Evolutionary conservation across 2,113 vertebrate genomes (phyloP), one percentile per base, ranked within the genome.

Genomic region (Mus musculus): DNA sequence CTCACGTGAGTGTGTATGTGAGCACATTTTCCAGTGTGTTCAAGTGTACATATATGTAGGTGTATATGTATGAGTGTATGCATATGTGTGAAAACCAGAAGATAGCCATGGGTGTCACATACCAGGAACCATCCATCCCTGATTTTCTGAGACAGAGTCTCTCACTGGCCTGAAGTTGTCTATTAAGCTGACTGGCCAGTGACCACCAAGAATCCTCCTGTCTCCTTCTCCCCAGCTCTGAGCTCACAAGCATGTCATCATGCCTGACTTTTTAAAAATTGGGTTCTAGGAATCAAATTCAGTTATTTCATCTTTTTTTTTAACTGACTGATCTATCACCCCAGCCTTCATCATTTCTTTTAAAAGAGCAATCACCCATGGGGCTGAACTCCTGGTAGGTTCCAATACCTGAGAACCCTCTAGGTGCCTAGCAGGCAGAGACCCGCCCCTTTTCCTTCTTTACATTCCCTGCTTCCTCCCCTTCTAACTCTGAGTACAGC

Each of bases 391-490:
- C 6, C 33, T 0, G 78, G 10, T 7, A 4, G n/a, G 61, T 17
- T 49, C 59, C 16, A 28, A 49, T 20, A 63, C 9, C 78, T 10
- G 1, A 63, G 67, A n/a, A 87, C 13, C 52, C 52, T 5, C 2
- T 5, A 3, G 36, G 33, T 49, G 52, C 6, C 59, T 54, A 59
- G 63, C 2, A 17, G 63, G 1, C 0, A n/a, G 67, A 56, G n/a
- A 80, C 30, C 42, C 16, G 9, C 2, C 13, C 28, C 3, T 7
- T 42, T 49, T 42, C 49, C 16, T 7, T 5, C 61, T 69, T 28
- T 77, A 42, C 28, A 19, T 22, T 3, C 7, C 11, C 1, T 0
- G 5, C 28, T 65, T 2, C 20, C 30, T 59, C 30, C 20, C 6
- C 10, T 30, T 49, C 28, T 10, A 8, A 20, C 26, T 33, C 46